Base-by-base conservation (phyloP, 2,113 vertebrate genomes). In the Gobio gobio region DNA sequence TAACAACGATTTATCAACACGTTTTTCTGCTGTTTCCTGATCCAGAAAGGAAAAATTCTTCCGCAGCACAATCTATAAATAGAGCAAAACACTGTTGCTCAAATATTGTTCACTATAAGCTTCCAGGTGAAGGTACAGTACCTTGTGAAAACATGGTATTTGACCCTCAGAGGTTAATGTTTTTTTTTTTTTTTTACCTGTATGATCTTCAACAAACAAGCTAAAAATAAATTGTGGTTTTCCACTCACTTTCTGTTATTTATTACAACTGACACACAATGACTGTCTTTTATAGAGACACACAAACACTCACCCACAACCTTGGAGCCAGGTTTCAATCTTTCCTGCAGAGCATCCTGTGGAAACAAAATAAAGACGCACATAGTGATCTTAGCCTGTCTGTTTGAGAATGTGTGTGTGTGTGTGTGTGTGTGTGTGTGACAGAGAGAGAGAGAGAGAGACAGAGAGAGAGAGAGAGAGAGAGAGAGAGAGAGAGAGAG, bases 251-350 rank as follows among this genome's bases (percentile, higher is more conserved):
- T 85, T 45, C 59, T 85, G 78, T 80, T 80, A 77, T 63, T 72
- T 83, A 29, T 70, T 82, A 63, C 43, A 78, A 36, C 1, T 61
- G 43, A 79, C 26, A 73, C 47, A 83, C 51, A 78, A 66, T 26
- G 36, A 22, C n/a, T 40, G 49, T 26, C n/a, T 24, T 61, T 83
- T 64, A 79, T 45, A 70, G 76, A 87, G 77, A 54, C 43, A 73
- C 78, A 83, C 74, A 68, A 1, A 82, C 24, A 93, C 95, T 95
- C 92, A 96, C 96, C 95, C 93, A 64, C 95, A 95, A 43, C 90
- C 77, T 74, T 89, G 91, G 66, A 96, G 94, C 95, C 95, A 95
- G 84, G 77, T 93, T 91, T 93, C 93, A 80, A 96, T 95, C 90
- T 95, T 95, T 92, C 93, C 93, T 78, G 88, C 86, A 78, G 90